phyloP scores from a whole-genome alignment of 1,140 invertebrate species.

The Patella vulgata region DNA sequence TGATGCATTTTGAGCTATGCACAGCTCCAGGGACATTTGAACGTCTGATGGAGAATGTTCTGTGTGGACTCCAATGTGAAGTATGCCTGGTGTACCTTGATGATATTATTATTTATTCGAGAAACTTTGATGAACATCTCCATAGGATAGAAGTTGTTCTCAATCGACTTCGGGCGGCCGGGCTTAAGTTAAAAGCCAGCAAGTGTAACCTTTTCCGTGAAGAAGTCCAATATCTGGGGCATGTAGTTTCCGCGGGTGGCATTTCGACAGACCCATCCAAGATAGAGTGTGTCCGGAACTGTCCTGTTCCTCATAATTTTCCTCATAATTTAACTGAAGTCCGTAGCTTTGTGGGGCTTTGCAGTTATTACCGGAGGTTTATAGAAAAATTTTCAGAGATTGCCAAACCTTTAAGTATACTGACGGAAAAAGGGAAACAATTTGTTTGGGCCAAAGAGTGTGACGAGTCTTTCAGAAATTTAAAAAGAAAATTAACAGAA shows the following conservation, averaged over 20 bases:
- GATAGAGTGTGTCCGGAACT: slow-evolving; percentile 17
- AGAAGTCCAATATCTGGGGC: slow-evolving; percentile 31
- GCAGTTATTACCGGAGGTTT: slow-evolving; percentile 31
- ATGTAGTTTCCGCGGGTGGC: slow-evolving; percentile 20
- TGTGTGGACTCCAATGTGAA: slow-evolving; percentile 23
- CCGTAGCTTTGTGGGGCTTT: slow-evolving; percentile 30
- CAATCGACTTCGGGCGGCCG: slow-evolving; percentile 22
- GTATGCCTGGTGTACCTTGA: slow-evolving; percentile 41
- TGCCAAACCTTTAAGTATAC: too few relatives aligned
- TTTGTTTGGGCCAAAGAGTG: slow-evolving; percentile 34
- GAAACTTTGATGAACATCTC: slow-evolving; percentile 23
- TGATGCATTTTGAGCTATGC: slow-evolving; percentile 29
- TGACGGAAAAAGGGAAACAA: slow-evolving; percentile 19
- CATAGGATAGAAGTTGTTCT: slow-evolving; percentile 29
- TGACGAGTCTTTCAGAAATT: slow-evolving; percentile 25
- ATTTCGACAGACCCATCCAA: slow-evolving; percentile 22
- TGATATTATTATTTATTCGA: slow-evolving; percentile 36
- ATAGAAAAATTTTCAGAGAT: slow-evolving; percentile 26
- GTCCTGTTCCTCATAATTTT: slow-evolving; percentile 23
- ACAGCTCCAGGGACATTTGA: slow-evolving; percentile 24
- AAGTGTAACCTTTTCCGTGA: slow-evolving; percentile 38
- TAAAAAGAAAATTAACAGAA: slow-evolving; percentile 30
- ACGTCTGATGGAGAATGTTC: slow-evolving; percentile 26
- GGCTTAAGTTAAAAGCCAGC: slow-evolving; percentile 30
- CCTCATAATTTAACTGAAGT: slow-evolving; percentile 27